Base-by-base conservation (phyloP, 2,797 vertebrate species). In the Myotis vivesi region DNA sequence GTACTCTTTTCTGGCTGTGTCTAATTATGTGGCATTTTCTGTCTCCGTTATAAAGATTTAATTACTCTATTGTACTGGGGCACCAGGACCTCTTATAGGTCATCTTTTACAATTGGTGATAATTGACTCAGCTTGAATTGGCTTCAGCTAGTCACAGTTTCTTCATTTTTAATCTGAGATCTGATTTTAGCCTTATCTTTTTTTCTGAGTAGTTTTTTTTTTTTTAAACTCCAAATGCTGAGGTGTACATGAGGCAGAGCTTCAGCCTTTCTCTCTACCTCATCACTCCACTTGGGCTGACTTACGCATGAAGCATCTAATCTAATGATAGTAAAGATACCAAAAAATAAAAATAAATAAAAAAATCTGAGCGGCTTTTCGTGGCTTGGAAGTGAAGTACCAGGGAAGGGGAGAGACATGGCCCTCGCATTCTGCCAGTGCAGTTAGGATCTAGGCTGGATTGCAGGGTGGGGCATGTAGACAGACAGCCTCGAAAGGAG, bases 391-490 rank as follows among this genome's bases (percentile, higher is more conserved):
- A 96, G 87, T 94, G 97, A 87, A 87, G 88, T 57, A 12, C 71
- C 91, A 93, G 91, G 68, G 94, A 80, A 57, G 59, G 46, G 16
- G 76, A 51, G 28, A 80, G 66, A 71, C 19, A 2, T 13, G 17
- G 0, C 33, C 53, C 79, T 92, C 94, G 97, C 92, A 95, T 97
- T 97, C 97, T 97, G 62, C 53, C 22, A 95, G 89, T 95, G 79
- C 94, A 91, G 49, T 93, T 76, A 97, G 94, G 87, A 95, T 92
- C 81, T 57, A 95, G 97, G 57, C 95, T 96, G 97, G 97, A 96
- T 97, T 96, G 94, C 23, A 33, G 53, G 91, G 57, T 3, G 46
- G 96, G 96, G 93, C 92, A 94, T 89, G 69, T 95, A 91, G 95
- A 94, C 92, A 98, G 97, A 92, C 82, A 81, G 89, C 87, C 79